A percentile compares a stretch with the other conserved stretches of the same genome.
Evolutionary conservation across 1,140 invertebrate species (phyloP).

Genomic region (Sipha flava): DNA sequence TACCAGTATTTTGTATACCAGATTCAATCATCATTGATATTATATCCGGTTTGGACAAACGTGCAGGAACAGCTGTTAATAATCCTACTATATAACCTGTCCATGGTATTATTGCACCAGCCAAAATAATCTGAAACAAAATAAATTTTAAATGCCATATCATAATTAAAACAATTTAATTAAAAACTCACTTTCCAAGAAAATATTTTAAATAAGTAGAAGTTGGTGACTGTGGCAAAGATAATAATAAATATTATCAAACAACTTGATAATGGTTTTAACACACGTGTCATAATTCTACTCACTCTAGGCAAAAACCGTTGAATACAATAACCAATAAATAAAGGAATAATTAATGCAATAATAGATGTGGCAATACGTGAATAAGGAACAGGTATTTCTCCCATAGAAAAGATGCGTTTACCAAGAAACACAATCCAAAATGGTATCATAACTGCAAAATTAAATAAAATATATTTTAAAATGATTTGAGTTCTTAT

Average conservation of each 20-base stretch:
- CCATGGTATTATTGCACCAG: constrained; percentile 78
- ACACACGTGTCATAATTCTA: constrained; percentile 62
- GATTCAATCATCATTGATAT: constrained; percentile 87
- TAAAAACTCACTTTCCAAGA: constrained; percentile 67
- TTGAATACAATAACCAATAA: constrained; percentile 69
- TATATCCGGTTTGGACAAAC: constrained; percentile 57
- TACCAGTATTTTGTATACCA: constrained; percentile 90
- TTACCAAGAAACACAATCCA: constrained; percentile 92
- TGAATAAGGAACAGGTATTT: constrained; percentile 68
- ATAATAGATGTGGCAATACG: constrained; percentile 68
- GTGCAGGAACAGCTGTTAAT: constrained; percentile 50
- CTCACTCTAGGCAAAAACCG: constrained; percentile 57
- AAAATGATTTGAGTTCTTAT: no score
- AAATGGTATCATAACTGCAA: constrained; percentile 81
- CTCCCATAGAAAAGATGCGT: constrained; percentile 61
- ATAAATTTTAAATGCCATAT: constrained; percentile 44
- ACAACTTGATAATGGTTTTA: constrained; percentile 76
- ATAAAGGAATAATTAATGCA: constrained; percentile 72
- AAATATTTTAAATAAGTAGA: constrained; percentile 83
- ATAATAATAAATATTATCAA: constrained; percentile 81
- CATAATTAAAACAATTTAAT: constrained; percentile 25
- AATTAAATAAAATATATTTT: constrained; percentile 36
- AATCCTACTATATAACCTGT: constrained; percentile 74
- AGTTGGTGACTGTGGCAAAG: constrained; percentile 86
- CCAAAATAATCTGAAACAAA: constrained; percentile 61